These are phyloP conservation scores for Trypoxylon attenuatum DNA, from an alignment of 2,888 invertebrate genomes.

Conservation along the genomic window DNA sequence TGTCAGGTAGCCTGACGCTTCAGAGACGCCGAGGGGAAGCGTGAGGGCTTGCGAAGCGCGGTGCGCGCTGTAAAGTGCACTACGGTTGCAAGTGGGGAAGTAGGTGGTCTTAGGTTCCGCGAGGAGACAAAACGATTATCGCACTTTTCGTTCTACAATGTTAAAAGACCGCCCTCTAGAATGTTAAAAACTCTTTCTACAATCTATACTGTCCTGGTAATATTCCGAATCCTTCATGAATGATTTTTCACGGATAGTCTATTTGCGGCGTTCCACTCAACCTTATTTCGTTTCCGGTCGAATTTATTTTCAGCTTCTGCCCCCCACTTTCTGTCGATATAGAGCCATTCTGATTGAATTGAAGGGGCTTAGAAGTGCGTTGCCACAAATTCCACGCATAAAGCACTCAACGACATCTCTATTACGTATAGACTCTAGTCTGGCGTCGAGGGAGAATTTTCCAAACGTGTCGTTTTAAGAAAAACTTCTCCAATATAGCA, in stretches of 20 bases:
- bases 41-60: too few relatives aligned
- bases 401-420: neutral
- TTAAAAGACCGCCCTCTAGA: too few relatives aligned
- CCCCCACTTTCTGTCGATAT: neutral
- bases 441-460: neutral
- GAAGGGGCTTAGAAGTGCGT: neutral
- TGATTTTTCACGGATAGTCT: neutral
- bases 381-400: neutral
- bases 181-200: too few relatives aligned
- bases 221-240: too few relatives aligned
- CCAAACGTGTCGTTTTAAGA: neutral
- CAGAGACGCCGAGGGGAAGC: neutral
- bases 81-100: too few relatives aligned
- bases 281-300: neutral
- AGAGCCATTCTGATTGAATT: neutral
- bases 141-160: too few relatives aligned
- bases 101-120: too few relatives aligned
- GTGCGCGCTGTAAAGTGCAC: too few relatives aligned
- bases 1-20: neutral
- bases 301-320: neutral
- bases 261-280: neutral
- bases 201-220: too few relatives aligned
- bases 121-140: too few relatives aligned
- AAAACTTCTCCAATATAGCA: neutral
- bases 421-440: neutral